Percentiles rank a stretch among this genome's conserved stretches.
Conservation (phyloP, 2,888 invertebrate species). For the Trichogramma dendrolimi region DNA sequence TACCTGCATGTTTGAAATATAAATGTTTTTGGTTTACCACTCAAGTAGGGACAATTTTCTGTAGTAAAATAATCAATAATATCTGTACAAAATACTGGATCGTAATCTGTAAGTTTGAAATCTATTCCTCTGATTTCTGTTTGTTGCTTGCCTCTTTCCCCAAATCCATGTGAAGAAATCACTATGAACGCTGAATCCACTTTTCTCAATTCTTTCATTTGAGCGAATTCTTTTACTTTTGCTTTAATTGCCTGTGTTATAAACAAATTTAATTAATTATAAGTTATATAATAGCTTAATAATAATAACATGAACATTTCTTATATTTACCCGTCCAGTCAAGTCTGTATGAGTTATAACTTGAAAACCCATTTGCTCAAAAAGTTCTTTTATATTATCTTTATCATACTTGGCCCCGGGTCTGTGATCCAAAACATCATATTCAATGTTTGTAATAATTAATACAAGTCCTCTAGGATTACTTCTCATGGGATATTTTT, state of each 20-base stretch:
- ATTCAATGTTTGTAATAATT: conserved; percentile 43
- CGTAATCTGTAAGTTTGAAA: conserved; percentile 23
- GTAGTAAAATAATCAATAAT: conserved; percentile 51
- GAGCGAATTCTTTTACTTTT: conserved; percentile 37
- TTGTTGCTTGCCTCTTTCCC: conserved; percentile 29
- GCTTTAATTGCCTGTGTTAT: conserved; percentile 38
- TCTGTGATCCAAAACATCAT: conserved; percentile 19
- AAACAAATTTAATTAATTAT: conserved; percentile 3
- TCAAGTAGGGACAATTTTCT: conserved; percentile 51
- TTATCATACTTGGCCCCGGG: conserved; percentile 41
- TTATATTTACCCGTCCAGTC: conserved; percentile 37
- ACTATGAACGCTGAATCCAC: conserved; percentile 47
- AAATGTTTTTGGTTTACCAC: conserved; percentile 60
- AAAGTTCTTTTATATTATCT: conserved; percentile 40
- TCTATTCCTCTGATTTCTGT: conserved; percentile 42
- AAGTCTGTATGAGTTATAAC: conserved; percentile 36
- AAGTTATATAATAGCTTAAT: neutral
- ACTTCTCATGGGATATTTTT: conserved; percentile 45
- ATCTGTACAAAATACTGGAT: conserved; percentile 37
- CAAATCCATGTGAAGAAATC: conserved; percentile 45
- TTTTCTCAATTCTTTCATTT: conserved; percentile 31
- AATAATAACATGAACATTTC: conserved; percentile 1
- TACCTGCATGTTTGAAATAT: conserved; percentile 59
- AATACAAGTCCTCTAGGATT: conserved; percentile 46
- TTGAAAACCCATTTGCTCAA: conserved; percentile 45